Percentiles rank a stretch among this genome's conserved stretches.
These are phyloP conservation scores for Ctenopoma kingsleyae DNA, from an alignment of 2,797 vertebrate species.

Conservation along the genomic window DNA sequence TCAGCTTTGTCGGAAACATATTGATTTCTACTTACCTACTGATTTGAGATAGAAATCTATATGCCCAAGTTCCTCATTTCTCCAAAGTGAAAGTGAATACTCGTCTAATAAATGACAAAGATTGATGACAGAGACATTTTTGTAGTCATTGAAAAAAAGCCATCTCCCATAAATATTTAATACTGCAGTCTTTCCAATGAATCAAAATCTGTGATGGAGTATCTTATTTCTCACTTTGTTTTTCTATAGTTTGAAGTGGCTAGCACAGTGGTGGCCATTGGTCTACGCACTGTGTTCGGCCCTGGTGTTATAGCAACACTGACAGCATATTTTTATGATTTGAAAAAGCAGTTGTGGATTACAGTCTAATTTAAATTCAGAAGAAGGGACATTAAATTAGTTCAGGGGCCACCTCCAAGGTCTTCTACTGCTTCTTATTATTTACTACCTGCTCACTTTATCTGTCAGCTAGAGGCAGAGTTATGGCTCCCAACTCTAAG, in stretches of 20 bases:
- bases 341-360: slow-evolving; percentile 70
- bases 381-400: slow-evolving; percentile 74
- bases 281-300: not conserved
- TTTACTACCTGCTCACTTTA: slow-evolving; percentile 75
- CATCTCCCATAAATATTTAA: slow-evolving; percentile 79
- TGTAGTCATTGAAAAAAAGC: slow-evolving; percentile 73
- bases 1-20: slow-evolving; percentile 66
- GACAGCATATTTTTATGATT: slow-evolving; percentile 62
- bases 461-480: slow-evolving; percentile 75
- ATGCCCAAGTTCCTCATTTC: slow-evolving; percentile 71
- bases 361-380: slow-evolving; percentile 75
- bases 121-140: slow-evolving; percentile 73
- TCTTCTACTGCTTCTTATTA: slow-evolving; percentile 70
- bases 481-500: slow-evolving; percentile 65
- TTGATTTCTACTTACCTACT: slow-evolving; percentile 76
- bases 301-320: slow-evolving; percentile 14
- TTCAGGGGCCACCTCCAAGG: slow-evolving; percentile 76
- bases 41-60: slow-evolving; percentile 82
- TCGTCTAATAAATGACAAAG: slow-evolving; percentile 71
- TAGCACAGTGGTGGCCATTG: slow-evolving; percentile 36
- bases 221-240: slow-evolving; percentile 66
- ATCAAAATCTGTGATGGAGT: slow-evolving; percentile 63
- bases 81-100: slow-evolving; percentile 71
- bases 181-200: slow-evolving; percentile 64
- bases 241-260: slow-evolving; percentile 45